These are phyloP conservation scores for Apodemus speciosus DNA, from an alignment of 2,113 vertebrate species.

Conservation along the genomic window DNA sequence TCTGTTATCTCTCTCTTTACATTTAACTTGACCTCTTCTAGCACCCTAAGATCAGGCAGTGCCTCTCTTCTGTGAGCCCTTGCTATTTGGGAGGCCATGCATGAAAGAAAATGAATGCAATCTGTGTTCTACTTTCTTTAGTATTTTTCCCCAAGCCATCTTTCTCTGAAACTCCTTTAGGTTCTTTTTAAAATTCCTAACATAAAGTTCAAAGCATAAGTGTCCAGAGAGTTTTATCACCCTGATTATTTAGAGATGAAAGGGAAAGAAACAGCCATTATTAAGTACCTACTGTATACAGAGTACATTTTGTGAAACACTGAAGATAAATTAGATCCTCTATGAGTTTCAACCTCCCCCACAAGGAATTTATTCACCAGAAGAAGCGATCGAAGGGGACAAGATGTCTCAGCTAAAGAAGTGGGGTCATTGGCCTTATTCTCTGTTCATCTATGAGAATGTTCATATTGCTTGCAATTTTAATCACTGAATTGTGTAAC, in stretches of 20 bases:
- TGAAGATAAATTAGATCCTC: background rate
- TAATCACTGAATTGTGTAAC: background rate
- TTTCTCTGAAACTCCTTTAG: background rate
- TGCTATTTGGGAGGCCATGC: background rate
- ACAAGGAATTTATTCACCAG: background rate
- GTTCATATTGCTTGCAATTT: background rate
- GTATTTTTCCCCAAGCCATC: background rate
- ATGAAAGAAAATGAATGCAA: constrained; percentile 20
- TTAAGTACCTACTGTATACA: background rate
- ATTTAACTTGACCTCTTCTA: background rate
- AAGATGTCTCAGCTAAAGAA: background rate
- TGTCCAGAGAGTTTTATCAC: background rate
- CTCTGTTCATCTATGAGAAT: background rate
- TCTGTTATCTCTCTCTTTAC: background rate
- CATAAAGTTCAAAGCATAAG: background rate
- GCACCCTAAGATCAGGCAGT: background rate
- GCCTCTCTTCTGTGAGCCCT: background rate
- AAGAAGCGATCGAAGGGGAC: background rate
- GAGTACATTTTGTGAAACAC: background rate
- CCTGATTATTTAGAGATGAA: background rate
- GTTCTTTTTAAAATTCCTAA: background rate
- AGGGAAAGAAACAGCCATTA: background rate
- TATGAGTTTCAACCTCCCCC: background rate
- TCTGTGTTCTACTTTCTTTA: constrained; percentile 27
- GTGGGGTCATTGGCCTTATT: background rate